Evolutionary conservation across 2,113 vertebrate genomes (phyloP).

Genomic region (Scytalopus superciliaris): DNA sequence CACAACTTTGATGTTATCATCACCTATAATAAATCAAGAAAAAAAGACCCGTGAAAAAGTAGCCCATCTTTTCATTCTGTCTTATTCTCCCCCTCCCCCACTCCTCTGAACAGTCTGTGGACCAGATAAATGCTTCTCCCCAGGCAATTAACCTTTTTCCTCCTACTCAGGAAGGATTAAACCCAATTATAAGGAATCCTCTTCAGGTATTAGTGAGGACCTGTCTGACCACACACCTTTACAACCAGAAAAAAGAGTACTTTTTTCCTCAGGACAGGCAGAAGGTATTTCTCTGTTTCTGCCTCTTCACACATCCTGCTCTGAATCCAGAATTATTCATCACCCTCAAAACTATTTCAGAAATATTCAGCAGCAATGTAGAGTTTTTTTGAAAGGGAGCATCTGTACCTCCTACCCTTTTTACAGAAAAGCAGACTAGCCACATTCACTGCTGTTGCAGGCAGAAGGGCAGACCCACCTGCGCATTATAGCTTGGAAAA

Average conservation of each 20-base stretch:
- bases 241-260: neutral
- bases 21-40: neutral
- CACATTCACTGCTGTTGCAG: neutral
- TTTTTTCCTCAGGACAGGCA: neutral
- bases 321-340: neutral
- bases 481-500: neutral
- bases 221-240: neutral
- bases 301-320: neutral
- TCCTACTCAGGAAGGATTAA: slow-evolving; percentile 19
- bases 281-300: neutral
- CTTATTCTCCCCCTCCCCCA: neutral
- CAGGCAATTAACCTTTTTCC: neutral
- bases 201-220: neutral
- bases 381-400: neutral
- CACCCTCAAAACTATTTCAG: neutral
- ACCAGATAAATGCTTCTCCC: neutral
- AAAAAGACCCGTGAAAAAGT: neutral
- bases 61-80: neutral
- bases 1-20: neutral
- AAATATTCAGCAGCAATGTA: neutral
- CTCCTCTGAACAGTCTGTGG: neutral
- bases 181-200: neutral
- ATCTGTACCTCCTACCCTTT: neutral
- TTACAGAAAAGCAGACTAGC: neutral
- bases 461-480: neutral